Evolutionary conservation across 2,113 vertebrate genomes (phyloP).

Genomic region (Grallaria varia): DNA sequence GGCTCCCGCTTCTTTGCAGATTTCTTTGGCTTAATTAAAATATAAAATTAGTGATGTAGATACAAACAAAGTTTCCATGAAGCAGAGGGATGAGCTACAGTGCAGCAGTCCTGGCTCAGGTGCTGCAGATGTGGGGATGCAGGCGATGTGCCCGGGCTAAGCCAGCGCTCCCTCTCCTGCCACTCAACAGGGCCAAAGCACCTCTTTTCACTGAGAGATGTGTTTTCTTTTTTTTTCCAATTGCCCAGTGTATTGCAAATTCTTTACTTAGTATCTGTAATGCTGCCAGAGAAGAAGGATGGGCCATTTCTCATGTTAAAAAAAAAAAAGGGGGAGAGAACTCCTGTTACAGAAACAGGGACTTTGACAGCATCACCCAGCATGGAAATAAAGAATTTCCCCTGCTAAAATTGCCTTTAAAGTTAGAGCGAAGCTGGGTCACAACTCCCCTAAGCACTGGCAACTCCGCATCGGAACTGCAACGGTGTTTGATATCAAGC

Average conservation of each 20-base stretch:
- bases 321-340: background rate
- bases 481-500: background rate
- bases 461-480: background rate
- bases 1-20: slow-evolving; percentile 76
- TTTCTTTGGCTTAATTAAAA: slow-evolving; percentile 78
- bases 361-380: background rate
- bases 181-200: background rate
- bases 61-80: slow-evolving; percentile 34
- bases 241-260: background rate
- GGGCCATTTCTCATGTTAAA: background rate
- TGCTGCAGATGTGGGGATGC: background rate
- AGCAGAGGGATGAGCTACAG: slow-evolving; percentile 5
- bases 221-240: background rate
- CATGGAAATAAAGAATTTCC: background rate
- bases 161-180: background rate
- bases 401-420: background rate
- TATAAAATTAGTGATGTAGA: slow-evolving; percentile 43
- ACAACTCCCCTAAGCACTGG: background rate
- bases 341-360: background rate
- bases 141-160: background rate
- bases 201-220: background rate
- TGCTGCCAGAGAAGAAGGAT: background rate
- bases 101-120: slow-evolving; percentile 14
- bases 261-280: background rate
- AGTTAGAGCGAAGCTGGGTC: background rate